Base-by-base conservation (phyloP, 2,113 vertebrate species). In the Rhabdomys dilectus region DNA sequence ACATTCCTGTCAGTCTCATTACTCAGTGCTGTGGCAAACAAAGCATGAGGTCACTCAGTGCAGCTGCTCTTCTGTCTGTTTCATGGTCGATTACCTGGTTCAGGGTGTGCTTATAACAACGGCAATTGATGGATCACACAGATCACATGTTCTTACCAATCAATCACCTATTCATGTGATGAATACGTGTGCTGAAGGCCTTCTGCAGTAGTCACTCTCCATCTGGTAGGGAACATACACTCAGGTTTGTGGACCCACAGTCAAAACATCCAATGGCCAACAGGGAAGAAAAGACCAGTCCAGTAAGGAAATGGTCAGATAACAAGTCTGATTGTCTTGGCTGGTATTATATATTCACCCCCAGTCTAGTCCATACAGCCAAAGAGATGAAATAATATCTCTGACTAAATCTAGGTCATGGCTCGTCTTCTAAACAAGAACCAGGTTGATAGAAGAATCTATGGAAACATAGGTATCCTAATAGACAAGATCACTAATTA, bases 41-140 rank as follows among this genome's bases (percentile, higher is more conserved):
- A 95, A 91, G n/a, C 45, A 34, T 76, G 73, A 95, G 34, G 58
- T 86, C 78, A 80, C 81, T 39, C 56, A 26, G 53, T 76, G 62
- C 22, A 51, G 8, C 78, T 48, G 51, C 51, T 81, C 78, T 48
- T 91, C 77, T 84, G 21, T 17, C 84, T n/a, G 51, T 88, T 22
- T 72, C 24, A 58, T 9, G 56, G n/a, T 42, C 36, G 88, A 29
- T 42, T 88, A 31, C 53, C 81, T 91, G 56, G 34, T 42, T 76
- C 42, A 60, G 39, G 53, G n/a, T 53, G 48, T 93, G 90, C 15
- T 45, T 62, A 31, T 89, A 86, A 94, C 39, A 77, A 53, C 34
- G 73, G 56, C 66, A 36, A n/a, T 48, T 51, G 12, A 4, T 24
- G 8, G 60, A 29, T 70, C 42, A 51, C 39, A 45, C 19, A 78